These are phyloP conservation scores for Drosophila multiciliata DNA, from an alignment of 2,888 invertebrate genomes.

Conservation along the genomic window DNA sequence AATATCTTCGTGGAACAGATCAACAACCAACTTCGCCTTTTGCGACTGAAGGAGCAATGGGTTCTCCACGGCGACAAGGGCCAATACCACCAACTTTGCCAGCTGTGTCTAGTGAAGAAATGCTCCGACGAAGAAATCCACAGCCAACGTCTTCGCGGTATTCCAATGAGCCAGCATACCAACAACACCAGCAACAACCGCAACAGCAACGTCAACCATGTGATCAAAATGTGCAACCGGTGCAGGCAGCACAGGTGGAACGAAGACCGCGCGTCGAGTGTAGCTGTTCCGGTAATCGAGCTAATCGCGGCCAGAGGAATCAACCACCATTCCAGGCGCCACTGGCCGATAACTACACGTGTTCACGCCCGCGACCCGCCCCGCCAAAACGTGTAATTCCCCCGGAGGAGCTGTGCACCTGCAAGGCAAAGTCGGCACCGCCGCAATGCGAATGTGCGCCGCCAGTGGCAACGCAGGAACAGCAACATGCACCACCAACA, in stretches of 20 bases:
- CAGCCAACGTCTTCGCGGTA: neutral
- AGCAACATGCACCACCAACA: constrained; percentile 10
- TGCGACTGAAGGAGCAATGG: neutral
- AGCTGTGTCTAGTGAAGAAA: neutral
- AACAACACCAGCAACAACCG: neutral
- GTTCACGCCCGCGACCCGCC: constrained; percentile 11
- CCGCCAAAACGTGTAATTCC: neutral
- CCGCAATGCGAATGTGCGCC: constrained; percentile 49
- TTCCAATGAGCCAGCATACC: neutral
- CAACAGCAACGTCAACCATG: neutral
- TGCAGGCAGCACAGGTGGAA: neutral
- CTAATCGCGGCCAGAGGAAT: neutral
- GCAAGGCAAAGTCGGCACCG: constrained; percentile 23
- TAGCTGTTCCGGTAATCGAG: constrained; percentile 19
- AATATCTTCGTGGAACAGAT: neutral
- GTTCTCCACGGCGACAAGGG: neutral
- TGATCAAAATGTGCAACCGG: neutral
- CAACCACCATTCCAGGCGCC: constrained; percentile 19
- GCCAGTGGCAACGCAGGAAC: neutral
- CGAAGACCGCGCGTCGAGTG: constrained; percentile 40
- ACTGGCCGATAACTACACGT: constrained; percentile 54
- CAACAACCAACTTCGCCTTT: neutral
- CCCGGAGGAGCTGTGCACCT: constrained; percentile 33
- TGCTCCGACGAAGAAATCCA: neutral
- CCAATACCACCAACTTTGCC: neutral